A percentile compares a stretch with the other conserved stretches of the same genome.
Conservation (phyloP, 2,888 invertebrate genomes). For the Rotaria socialis region DNA sequence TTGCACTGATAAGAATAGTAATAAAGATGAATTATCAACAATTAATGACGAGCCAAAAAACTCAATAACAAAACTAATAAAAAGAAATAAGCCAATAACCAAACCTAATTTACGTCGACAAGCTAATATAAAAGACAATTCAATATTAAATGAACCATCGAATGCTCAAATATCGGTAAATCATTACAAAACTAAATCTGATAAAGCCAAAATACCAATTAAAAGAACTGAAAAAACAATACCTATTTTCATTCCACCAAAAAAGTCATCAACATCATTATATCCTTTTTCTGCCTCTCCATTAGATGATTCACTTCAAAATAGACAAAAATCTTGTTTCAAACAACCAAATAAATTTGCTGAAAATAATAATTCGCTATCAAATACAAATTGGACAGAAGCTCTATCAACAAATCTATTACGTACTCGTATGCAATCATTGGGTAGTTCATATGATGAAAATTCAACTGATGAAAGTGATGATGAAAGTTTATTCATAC, state of each 20-base stretch:
- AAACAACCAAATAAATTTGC: not conserved
- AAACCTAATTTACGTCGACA: not conserved
- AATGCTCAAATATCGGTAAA: not conserved
- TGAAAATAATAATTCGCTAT: no score
- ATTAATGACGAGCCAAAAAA: not conserved
- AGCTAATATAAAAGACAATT: not conserved
- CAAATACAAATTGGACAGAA: not conserved
- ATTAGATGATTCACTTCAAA: not conserved
- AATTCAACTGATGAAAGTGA: not conserved
- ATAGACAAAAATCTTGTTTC: not conserved
- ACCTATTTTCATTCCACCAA: not conserved
- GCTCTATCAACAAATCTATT: not conserved
- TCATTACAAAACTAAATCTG: not conserved
- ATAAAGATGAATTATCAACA: not conserved
- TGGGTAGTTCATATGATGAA: not conserved
- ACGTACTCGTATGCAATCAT: not conserved
- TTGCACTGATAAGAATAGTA: not conserved
- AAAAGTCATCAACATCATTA: not conserved
- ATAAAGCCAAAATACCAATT: not conserved
- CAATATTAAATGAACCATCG: not conserved
- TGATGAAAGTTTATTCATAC: constrained; percentile 3
- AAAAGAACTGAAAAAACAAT: not conserved
- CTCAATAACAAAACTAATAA: not conserved
- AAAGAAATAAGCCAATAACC: not conserved
- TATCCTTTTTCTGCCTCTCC: not conserved